A percentile compares a stretch with the other conserved stretches of the same genome.
These are phyloP conservation scores for Scrobipalpa costella DNA, from an alignment of 2,888 invertebrate species.

Conservation along the genomic window DNA sequence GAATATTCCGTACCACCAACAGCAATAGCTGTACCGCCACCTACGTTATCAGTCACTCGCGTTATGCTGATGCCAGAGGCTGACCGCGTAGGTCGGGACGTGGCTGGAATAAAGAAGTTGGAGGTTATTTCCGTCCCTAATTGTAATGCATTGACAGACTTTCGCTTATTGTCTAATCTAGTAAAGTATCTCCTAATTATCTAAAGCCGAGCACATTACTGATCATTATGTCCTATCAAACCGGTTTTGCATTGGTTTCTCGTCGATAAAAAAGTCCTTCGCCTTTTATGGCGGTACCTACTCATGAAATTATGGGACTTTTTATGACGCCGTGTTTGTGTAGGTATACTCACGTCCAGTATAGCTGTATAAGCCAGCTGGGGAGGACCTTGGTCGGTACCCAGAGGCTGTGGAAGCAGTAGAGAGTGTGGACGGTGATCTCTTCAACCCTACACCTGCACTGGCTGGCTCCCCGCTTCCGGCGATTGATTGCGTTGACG, in stretches of 20 bases:
- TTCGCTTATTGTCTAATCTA: too few species aligned
- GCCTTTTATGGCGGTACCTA: neutral
- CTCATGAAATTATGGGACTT: neutral
- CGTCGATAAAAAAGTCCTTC: neutral
- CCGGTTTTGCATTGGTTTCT: too few species aligned
- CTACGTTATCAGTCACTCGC: constrained; percentile 80
- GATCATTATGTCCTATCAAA: too few species aligned
- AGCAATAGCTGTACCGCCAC: constrained; percentile 82
- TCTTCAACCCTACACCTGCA: constrained; percentile 49
- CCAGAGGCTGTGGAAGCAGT: constrained; percentile 72
- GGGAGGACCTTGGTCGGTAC: constrained; percentile 87
- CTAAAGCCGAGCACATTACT: too few species aligned
- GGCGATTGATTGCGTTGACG: constrained; percentile 62
- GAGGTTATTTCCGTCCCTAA: neutral
- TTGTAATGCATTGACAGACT: too few species aligned
- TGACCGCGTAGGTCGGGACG: constrained; percentile 87
- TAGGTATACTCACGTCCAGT: constrained; percentile 77
- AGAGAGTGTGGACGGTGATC: constrained; percentile 72
- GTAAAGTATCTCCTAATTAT: too few species aligned
- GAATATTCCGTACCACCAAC: constrained; percentile 81
- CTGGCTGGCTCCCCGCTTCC: constrained; percentile 43
- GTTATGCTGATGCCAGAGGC: constrained; percentile 86
- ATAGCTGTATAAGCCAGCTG: constrained; percentile 89
- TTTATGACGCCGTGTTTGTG: neutral
- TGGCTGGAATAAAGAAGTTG: constrained; percentile 66